Conservation (phyloP, 2,888 invertebrate species). For the Lasius platythorax region DNA sequence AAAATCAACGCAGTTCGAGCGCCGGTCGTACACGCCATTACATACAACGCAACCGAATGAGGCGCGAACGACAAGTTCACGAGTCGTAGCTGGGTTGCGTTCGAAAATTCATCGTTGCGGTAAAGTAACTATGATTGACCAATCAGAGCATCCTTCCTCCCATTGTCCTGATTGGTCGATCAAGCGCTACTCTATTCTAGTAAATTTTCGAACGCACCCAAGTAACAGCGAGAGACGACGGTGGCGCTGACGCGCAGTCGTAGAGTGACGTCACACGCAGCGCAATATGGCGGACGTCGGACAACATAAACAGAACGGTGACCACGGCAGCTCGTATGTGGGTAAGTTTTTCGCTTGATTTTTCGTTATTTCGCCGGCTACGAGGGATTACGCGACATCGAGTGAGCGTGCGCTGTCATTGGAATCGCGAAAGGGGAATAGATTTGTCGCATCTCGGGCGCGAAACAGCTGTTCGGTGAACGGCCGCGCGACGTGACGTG, state of each 20-base stretch:
- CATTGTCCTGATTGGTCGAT: neutral
- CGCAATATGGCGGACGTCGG: constrained; percentile 86
- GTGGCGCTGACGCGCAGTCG: constrained; percentile 77
- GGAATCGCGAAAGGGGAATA: neutral
- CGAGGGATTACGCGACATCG: neutral
- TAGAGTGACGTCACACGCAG: constrained; percentile 82
- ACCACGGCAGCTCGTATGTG: constrained; percentile 83
- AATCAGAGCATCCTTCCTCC: neutral
- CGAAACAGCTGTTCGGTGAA: neutral
- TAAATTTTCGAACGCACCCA: constrained; percentile 33
- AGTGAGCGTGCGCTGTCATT: neutral
- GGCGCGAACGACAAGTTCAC: neutral
- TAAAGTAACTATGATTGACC: neutral
- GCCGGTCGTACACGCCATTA: neutral
- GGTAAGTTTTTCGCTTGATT: constrained; percentile 80
- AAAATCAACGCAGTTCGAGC: neutral
- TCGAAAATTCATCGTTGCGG: neutral
- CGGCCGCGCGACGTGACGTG: neutral
- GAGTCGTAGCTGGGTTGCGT: neutral
- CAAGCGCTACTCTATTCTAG: neutral
- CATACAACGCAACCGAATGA: neutral
- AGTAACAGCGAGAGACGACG: constrained; percentile 35
- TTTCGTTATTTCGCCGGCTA: constrained; percentile 16
- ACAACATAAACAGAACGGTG: constrained; percentile 87
- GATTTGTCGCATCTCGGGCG: neutral